Evolutionary conservation across 2,113 vertebrate genomes (phyloP).

Genomic region (Tyto alba): DNA sequence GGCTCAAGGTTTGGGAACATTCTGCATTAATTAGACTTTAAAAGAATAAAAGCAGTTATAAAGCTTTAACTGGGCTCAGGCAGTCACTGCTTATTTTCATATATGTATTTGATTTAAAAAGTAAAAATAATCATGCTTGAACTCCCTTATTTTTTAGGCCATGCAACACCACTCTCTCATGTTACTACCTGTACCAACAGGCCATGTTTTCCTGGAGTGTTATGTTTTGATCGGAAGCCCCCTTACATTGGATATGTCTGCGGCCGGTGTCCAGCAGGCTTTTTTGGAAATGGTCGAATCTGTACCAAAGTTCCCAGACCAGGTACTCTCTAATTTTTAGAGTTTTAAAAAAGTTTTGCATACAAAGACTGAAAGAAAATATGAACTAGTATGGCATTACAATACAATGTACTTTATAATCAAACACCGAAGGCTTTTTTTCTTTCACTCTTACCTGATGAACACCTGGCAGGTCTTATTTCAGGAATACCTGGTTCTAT

Average conservation of each 20-base stretch:
- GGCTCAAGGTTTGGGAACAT: slow-evolving; percentile 10
- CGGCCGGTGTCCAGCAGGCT: slow-evolving; percentile 71
- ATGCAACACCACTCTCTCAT: not conserved
- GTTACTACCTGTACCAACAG: slow-evolving; percentile 65
- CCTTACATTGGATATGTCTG: slow-evolving; percentile 73
- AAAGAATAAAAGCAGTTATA: slow-evolving; percentile 9
- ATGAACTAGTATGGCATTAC: not conserved
- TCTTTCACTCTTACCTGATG: not conserved
- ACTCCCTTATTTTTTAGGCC: not conserved
- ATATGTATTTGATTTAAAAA: not conserved
- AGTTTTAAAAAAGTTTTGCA: not conserved
- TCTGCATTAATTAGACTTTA: slow-evolving; percentile 28
- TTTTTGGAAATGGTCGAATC: not conserved
- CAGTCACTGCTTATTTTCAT: not conserved
- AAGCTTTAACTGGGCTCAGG: not conserved
- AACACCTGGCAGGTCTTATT: not conserved
- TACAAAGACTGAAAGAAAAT: not conserved
- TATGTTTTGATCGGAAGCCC: slow-evolving; percentile 70
- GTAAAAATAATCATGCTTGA: not conserved
- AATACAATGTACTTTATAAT: rapidly evolving
- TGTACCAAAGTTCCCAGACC: not conserved
- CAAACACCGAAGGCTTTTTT: not conserved
- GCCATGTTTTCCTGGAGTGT: slow-evolving; percentile 77
- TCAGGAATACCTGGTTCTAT: not conserved
- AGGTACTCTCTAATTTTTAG: not conserved